Evolutionary conservation across 1,140 invertebrate species (phyloP), one percentile per base, ranked within the genome.

Genomic region (Bilobella aurantiaca): DNA sequence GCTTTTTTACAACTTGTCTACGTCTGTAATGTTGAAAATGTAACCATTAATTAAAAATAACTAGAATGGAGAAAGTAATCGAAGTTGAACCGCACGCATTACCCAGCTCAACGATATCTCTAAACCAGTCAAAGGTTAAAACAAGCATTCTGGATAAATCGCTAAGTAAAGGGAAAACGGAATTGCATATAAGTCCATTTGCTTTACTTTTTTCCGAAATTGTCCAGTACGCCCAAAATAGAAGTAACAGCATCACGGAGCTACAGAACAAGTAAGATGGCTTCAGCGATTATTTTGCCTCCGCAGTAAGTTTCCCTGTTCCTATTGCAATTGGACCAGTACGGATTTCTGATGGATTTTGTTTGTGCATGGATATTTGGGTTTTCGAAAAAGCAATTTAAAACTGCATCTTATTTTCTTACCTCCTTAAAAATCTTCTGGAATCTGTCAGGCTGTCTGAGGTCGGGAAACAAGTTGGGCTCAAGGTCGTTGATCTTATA

Each of bases 191-290:
- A 58, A 95, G 91, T 71, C 89, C 92, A 73, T 98, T 92, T 81
- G 94, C 95, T 1, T 79, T 99, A 57, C 80, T 99, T 47, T 98
- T 99, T 78, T 96, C 93, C 1, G 96, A 99, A 83, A 86, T 98
- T 62, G 93, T 99, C 3, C 93, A 98, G 77, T 99, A 98, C 78
- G 95, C 91, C 76, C 95, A 98, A 78, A 96, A 94, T 78, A 84
- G 92, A 75, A 93, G 94, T 25, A 90, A 91, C 73, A 96, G 92
- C 12, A 90, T 98, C 46, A 87, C 91, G 27, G 96, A 99, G 77
- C 79, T 98, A 49, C 95, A 98, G 77, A 90, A 83, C 72, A 95
- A 89, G 91, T 93, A 81, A 78, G 78, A 75, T 37, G 49, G 66
- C 16, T 47, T 29, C 49, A 63, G 56, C 53, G 12, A 14, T n/a